Evolutionary conservation across 2,113 vertebrate species (phyloP).

Genomic region (Austrofundulus limnaeus): DNA sequence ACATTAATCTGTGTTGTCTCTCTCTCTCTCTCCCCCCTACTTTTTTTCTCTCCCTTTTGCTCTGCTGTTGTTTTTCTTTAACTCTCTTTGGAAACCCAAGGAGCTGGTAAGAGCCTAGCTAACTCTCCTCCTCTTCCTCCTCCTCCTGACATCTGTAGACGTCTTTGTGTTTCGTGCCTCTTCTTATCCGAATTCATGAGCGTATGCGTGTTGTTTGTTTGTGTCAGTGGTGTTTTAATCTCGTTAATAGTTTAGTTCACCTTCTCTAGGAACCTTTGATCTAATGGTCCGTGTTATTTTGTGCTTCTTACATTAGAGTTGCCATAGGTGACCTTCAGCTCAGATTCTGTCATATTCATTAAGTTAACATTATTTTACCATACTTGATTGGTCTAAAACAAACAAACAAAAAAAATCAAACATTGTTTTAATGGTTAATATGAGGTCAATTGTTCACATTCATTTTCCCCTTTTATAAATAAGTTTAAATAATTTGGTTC

Average conservation of each 20-base stretch:
- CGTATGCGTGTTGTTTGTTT: constrained; percentile 19
- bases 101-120: constrained; percentile 92
- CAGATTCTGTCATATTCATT: constrained; percentile 29
- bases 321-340: too few species aligned
- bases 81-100: constrained; percentile 87
- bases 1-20: constrained; percentile 84
- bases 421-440: too few species aligned
- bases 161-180: constrained; percentile 42
- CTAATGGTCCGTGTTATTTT: constrained; percentile 9
- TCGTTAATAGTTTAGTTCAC: constrained; percentile 15
- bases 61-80: constrained; percentile 70
- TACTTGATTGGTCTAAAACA: too few species aligned
- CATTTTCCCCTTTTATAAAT: constrained; percentile 17
- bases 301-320: constrained; percentile 48
- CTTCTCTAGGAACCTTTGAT: constrained; percentile 40
- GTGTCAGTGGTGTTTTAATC: constrained; percentile 50
- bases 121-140: constrained; percentile 55
- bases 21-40: constrained; percentile 53
- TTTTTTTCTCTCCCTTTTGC: constrained; percentile 62
- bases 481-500: constrained; percentile 26
- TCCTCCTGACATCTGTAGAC: constrained; percentile 37
- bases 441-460: too few species aligned
- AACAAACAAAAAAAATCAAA: too few species aligned
- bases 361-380: constrained; percentile 23
- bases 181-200: constrained; percentile 18